Percentiles rank a stretch among this genome's conserved stretches.
Evolutionary conservation across 2,888 invertebrate genomes (phyloP).

Genomic region (Ellobium chinense): DNA sequence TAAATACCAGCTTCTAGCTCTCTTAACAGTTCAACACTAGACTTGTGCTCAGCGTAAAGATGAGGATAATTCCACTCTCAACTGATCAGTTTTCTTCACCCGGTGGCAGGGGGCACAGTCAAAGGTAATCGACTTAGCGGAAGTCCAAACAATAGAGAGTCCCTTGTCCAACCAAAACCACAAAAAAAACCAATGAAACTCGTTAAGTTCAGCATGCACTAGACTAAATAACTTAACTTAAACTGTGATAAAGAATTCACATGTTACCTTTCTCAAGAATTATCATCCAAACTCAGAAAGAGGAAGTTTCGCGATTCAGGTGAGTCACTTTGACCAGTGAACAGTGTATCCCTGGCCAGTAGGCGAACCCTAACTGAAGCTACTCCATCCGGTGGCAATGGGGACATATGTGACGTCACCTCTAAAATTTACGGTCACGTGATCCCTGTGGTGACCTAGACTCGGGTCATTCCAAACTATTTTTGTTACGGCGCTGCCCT

Average conservation of each 20-base stretch:
- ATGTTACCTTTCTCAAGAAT: not conserved
- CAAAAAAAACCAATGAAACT: too few relatives aligned
- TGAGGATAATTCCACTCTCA: too few relatives aligned
- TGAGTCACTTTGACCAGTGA: not conserved
- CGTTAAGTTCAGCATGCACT: too few relatives aligned
- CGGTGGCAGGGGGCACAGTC: not conserved
- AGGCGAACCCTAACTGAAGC: too few relatives aligned
- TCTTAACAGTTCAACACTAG: too few relatives aligned
- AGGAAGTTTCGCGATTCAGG: not conserved
- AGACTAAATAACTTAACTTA: not conserved
- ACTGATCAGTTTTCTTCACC: too few relatives aligned
- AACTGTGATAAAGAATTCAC: not conserved
- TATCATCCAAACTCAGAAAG: not conserved
- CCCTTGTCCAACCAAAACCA: too few relatives aligned
- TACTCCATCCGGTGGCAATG: constrained; percentile 5
- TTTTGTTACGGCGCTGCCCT: too few relatives aligned
- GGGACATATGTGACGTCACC: constrained; percentile 1
- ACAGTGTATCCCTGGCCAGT: too few relatives aligned
- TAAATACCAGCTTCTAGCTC: too few relatives aligned
- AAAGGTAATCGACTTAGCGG: not conserved
- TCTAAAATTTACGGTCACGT: not conserved
- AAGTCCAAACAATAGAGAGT: not conserved
- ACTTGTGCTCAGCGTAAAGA: too few relatives aligned
- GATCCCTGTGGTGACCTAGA: not conserved
- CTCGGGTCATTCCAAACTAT: not conserved